Evolutionary conservation across 2,797 vertebrate genomes (phyloP), one percentile per base, ranked within the genome.

Genomic region (Discoglossus pictus): DNA sequence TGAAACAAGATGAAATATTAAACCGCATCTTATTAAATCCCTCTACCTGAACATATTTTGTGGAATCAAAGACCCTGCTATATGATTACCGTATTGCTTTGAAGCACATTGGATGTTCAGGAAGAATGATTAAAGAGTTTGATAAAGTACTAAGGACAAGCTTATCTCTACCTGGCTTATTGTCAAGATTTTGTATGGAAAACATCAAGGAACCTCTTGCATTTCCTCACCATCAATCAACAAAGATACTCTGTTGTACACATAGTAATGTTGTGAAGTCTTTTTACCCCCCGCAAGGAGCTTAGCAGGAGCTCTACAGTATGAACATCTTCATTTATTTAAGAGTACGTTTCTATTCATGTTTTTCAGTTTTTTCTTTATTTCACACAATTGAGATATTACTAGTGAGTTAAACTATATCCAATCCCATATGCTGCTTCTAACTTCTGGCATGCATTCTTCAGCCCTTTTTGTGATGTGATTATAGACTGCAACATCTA

Each of bases 131-230:
- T 42, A 40, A 42, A 63, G 24, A 13, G 16, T 18, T 4, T 4
- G 27, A 31, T n/a, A n/a, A n/a, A n/a, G n/a, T 31, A 9, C 27
- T 31, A 31, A 4, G n/a, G 25, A 64, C 12, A 3, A n/a, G 25
- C 8, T 42, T 50, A 12, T 43, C 9, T 3, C 36, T 21, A 12
- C 10, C 16, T 1, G 3, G 38, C 4, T 31, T 31, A 43, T 53
- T 64, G 48, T 53, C 39, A 64, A n/a, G 18, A 63, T 53, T 15
- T 15, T 13, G 36, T 25, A 31, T 9, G 2, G 38, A 15, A 36
- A 20, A 64, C 27, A 64, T 53, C 23, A 53, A 18, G 42, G 50
- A 64, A 52, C 21, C 34, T 18, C 21, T 21, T 51, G 10, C 36
- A 40, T 5, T n/a, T 18, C 23, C 27, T 7, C 36, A 27, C 36